Evolutionary conservation across 2,888 invertebrate genomes (phyloP), one percentile per base, ranked within the genome.

Genomic region (Cyclophora punctaria): DNA sequence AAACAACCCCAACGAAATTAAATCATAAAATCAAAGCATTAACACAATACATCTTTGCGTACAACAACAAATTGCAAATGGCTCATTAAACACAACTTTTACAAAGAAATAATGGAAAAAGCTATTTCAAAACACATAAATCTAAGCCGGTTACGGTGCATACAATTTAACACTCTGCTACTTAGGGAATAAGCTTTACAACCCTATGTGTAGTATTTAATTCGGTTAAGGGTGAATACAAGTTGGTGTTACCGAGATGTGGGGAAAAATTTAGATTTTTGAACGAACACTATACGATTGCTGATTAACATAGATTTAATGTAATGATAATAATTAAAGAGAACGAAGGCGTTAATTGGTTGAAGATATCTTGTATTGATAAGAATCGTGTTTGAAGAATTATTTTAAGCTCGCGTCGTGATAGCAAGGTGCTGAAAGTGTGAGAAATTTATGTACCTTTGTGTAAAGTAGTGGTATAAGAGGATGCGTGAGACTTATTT

Each of bases 81-180:
- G 69, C 67, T 78, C 77, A 77, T 80, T 78, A 78, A 74, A 73
- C 59, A 60, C 58, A 65, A 75, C 69, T 72, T 75, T 75, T 73
- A 71, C 69, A 69, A 69, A 55, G 62, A 69, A 69, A 66, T 72
- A 67, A 62, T 72, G 69, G 71, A 78, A 80, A 78, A 77, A 70
- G 73, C 73, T 78, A 80, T 82, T 75, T 73, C 72, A 63, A 69
- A 74, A 73, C 68, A 69, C 76, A 77, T 82, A 82, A 83, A 82
- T 82, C 75, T 75, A 61, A 69, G 67, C 64, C 56, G 46, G 50
- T 53, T 52, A 35, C 47, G 34, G 40, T 34, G 51, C 41, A 4
- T 46, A 48, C 37, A 37, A 37, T 37, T 37, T 37, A 37, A 37
- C 37, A 37, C 37, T 37, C 5, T 37, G 5, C 37, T 37, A 37